Base-by-base conservation (phyloP, 2,797 vertebrate species). In the Danio choprae region DNA sequence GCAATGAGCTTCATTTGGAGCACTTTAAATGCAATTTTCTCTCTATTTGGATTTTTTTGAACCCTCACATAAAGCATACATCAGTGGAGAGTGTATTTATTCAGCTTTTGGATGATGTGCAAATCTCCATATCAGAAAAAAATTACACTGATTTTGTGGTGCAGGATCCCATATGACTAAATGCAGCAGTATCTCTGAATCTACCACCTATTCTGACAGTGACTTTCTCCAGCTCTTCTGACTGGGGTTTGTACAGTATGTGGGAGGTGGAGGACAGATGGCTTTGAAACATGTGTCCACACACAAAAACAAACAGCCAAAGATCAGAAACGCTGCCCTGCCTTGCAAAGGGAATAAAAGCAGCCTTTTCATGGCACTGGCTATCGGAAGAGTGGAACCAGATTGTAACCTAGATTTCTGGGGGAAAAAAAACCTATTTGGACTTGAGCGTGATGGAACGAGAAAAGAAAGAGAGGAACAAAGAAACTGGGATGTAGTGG, bases 331-430 rank as follows among this genome's bases (percentile, higher is more conserved):
- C 29, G 6, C n/a, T 48, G 18, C 51, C 38, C 38, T 58, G 67
- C 70, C 79, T 75, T 68, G 56, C 75, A 29, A 29, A 80, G 69
- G 20, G 43, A 71, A 20, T 22, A 81, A 86, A 85, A 69, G 83
- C 83, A 82, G 88, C 40, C 10, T 60, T 53, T 44, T 67, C 56
- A 5, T 75, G 81, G 83, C 84, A 87, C 22, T 80, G 84, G 88
- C 84, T 87, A 40, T 16, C 86, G 71, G 78, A 68, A 83, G 83
- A 93, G 91, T 84, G 87, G 85, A 92, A 92, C 89, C 91, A 92
- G 86, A 90, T 85, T 92, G 88, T 56, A 90, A 88, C 87, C 89
- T 77, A 86, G 78, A 91, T 90, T 88, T 77, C 48, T 82, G 77
- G 1, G 29, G 3, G 29, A 29, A 29, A n/a, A 84, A 84, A 81